phyloP scores from a whole-genome alignment of 2,888 invertebrate species.

The Erebia palarica region DNA sequence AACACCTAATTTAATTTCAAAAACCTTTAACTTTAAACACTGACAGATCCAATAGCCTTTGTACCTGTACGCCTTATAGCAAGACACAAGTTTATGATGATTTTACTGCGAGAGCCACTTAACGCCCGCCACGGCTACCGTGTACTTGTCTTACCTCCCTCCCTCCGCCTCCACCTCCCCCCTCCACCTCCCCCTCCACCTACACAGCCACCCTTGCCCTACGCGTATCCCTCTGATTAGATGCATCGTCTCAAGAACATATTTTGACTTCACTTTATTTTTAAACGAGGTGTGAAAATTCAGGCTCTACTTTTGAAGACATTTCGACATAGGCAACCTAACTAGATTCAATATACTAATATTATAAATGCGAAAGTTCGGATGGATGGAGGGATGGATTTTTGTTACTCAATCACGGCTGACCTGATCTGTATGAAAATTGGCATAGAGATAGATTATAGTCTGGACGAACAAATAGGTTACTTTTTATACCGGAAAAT shows the following conservation, averaged over 20 bases:
- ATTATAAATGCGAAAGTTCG: too few relatives aligned
- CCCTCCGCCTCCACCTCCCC: constrained; percentile 41
- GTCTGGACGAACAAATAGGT: too few relatives aligned
- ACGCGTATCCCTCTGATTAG: constrained; percentile 50
- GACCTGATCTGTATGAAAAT: too few relatives aligned
- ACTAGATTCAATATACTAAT: too few relatives aligned
- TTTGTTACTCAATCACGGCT: too few relatives aligned
- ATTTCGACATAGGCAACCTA: too few relatives aligned
- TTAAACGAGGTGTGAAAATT: not conserved
- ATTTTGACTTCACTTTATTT: not conserved
- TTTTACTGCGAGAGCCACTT: constrained; percentile 77
- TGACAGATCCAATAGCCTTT: constrained; percentile 41
- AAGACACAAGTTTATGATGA: constrained; percentile 78
- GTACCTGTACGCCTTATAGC: constrained; percentile 59
- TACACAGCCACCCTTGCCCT: constrained; percentile 5
- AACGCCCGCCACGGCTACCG: constrained; percentile 70
- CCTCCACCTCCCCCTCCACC: constrained; percentile 45
- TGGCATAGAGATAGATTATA: too few relatives aligned
- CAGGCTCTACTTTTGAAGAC: too few relatives aligned
- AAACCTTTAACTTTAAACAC: too few relatives aligned
- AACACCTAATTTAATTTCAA: too few relatives aligned
- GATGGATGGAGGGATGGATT: too few relatives aligned
- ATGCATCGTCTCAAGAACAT: constrained; percentile 54
- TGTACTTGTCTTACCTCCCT: constrained; percentile 48
- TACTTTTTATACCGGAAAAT: too few relatives aligned